Percentiles rank a stretch among this genome's conserved stretches.
phyloP scores from a whole-genome alignment of 2,113 vertebrate species.

The Riparia riparia region DNA sequence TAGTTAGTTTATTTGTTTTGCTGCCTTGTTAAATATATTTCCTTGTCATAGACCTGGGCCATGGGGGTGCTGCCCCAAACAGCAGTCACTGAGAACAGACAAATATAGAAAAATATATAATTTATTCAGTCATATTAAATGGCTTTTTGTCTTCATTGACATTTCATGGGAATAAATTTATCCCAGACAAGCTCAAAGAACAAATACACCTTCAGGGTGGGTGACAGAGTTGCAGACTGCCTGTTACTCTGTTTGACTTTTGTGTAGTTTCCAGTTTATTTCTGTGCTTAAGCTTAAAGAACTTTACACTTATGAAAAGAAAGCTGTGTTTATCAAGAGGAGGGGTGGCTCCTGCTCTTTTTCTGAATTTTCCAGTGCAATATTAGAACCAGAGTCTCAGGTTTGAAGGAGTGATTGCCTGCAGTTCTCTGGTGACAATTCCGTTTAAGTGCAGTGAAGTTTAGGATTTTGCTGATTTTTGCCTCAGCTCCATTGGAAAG shows the following conservation, averaged over 20 bases:
- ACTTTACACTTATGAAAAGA: not conserved
- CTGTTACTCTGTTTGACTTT: not conserved
- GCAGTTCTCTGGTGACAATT: not conserved
- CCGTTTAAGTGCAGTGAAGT: not conserved
- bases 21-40: not conserved
- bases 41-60: not conserved
- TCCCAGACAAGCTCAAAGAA: not conserved
- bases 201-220: not conserved
- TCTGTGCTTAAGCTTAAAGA: not conserved
- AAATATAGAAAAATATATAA: not conserved
- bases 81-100: not conserved
- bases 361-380: not conserved
- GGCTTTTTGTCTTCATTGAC: not conserved
- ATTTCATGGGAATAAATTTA: not conserved
- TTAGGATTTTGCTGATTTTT: rapidly evolving
- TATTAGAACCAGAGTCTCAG: not conserved
- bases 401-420: not conserved
- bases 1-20: not conserved
- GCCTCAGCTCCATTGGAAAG: not conserved
- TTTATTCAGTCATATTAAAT: not conserved
- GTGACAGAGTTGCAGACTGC: not conserved
- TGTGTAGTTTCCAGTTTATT: not conserved
- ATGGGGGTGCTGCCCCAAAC: not conserved
- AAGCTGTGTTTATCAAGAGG: not conserved
- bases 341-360: not conserved